Evolutionary conservation across 1,140 invertebrate species (phyloP).

Genomic region (Brachionus koreanus): DNA sequence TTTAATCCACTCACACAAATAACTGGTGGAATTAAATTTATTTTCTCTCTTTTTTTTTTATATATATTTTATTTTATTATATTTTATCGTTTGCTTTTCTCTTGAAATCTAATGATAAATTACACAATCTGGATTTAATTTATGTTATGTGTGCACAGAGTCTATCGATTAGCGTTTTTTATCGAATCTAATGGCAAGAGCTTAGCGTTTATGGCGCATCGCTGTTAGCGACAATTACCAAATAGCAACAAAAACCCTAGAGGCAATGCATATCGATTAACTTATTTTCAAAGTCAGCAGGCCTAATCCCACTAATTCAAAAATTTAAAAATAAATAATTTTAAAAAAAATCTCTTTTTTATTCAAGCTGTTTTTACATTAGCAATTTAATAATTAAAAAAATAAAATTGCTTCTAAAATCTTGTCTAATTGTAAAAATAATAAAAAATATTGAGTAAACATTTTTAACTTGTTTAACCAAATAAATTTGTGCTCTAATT

Average conservation of each 20-base stretch:
- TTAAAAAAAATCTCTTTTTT: neutral
- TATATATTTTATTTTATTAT: neutral
- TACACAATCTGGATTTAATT: slow-evolving; percentile 29
- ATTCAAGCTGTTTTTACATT: neutral
- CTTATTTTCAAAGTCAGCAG: neutral
- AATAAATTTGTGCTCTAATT: too few relatives aligned
- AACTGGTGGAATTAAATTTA: neutral
- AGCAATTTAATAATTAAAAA: neutral
- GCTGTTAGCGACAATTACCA: neutral
- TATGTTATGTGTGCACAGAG: neutral
- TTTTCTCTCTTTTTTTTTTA: neutral
- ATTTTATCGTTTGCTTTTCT: slow-evolving; percentile 4
- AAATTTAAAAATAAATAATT: neutral
- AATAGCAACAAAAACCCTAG: neutral
- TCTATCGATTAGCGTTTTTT: neutral
- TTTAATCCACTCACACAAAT: slow-evolving; percentile 5
- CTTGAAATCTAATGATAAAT: slow-evolving; percentile 14
- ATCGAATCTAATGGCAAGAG: neutral
- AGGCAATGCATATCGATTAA: neutral
- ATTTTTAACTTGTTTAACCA: neutral
- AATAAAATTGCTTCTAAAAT: neutral
- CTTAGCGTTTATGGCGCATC: neutral
- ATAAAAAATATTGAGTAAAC: neutral
- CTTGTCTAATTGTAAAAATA: neutral
- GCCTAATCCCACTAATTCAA: neutral